Evolutionary conservation across 1,140 invertebrate genomes (phyloP).

Genomic region (Neotoxoptera formosana): DNA sequence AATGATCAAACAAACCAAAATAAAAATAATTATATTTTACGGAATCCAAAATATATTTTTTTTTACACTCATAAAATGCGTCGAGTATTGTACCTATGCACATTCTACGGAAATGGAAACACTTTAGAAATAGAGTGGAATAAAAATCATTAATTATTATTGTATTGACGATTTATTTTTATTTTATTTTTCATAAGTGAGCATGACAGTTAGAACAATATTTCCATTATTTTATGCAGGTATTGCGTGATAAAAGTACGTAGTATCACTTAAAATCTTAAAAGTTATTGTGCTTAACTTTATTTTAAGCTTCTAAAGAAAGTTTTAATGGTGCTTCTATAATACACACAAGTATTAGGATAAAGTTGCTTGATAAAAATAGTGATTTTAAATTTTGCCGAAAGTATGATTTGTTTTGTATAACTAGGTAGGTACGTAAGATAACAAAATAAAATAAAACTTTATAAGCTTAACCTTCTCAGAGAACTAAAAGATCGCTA

Average conservation of each 20-base stretch:
- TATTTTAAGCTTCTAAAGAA: neutral
- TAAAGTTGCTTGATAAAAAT: neutral
- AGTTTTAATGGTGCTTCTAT: neutral
- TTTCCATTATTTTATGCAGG: neutral
- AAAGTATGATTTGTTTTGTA: neutral
- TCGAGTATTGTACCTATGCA: neutral
- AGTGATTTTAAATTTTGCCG: neutral
- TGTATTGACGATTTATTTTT: neutral
- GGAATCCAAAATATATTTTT: neutral
- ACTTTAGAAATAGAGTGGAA: neutral
- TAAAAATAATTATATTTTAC: neutral
- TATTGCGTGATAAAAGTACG: neutral
- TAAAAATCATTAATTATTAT: neutral
- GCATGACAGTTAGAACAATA: neutral
- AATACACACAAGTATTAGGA: neutral
- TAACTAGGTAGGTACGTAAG: constrained; percentile 19
- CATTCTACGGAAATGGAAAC: neutral
- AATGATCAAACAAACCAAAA: neutral
- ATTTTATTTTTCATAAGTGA: neutral
- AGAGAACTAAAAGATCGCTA: neutral
- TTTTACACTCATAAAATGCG: neutral
- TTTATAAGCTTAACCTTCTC: neutral
- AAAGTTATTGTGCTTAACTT: neutral
- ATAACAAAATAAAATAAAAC: neutral
- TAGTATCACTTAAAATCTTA: neutral